Conservation (phyloP, 2,113 vertebrate species). For the Athene cunicularia region DNA sequence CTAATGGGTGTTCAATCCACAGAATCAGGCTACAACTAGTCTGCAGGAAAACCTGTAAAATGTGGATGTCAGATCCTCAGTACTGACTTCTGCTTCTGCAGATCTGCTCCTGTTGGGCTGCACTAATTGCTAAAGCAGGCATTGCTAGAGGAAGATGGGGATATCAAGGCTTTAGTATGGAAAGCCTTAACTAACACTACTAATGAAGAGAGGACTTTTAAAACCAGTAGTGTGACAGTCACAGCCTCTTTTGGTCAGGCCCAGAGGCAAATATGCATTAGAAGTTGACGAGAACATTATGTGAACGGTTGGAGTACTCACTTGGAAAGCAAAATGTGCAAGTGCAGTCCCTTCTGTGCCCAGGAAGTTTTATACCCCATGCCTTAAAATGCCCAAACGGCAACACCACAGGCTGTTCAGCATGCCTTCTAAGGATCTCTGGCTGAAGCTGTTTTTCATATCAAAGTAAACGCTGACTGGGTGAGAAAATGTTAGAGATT, state of each 20-base stretch:
- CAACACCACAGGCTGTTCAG: not conserved
- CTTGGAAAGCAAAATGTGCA: not conserved
- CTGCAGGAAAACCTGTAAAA: not conserved
- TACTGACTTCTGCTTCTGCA: not conserved
- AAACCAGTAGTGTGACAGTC: not conserved
- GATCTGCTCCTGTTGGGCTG: not conserved
- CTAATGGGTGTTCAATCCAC: not conserved
- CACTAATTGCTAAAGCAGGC: not conserved
- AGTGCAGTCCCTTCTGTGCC: not conserved
- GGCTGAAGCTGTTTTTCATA: not conserved
- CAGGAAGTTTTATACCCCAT: not conserved
- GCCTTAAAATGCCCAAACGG: not conserved
- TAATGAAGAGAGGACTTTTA: not conserved
- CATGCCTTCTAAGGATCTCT: not conserved
- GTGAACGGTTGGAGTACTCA: not conserved
- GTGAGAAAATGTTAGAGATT: not conserved
- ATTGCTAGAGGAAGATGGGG: not conserved
- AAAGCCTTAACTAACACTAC: not conserved
- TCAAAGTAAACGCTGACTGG: not conserved
- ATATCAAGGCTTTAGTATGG: not conserved
- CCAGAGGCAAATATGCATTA: not conserved
- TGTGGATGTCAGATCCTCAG: not conserved
- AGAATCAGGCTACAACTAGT: not conserved
- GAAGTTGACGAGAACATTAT: not conserved
- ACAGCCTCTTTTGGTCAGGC: not conserved